Base-by-base conservation (phyloP, 2,113 vertebrate species). In the Bufo gargarizans region DNA sequence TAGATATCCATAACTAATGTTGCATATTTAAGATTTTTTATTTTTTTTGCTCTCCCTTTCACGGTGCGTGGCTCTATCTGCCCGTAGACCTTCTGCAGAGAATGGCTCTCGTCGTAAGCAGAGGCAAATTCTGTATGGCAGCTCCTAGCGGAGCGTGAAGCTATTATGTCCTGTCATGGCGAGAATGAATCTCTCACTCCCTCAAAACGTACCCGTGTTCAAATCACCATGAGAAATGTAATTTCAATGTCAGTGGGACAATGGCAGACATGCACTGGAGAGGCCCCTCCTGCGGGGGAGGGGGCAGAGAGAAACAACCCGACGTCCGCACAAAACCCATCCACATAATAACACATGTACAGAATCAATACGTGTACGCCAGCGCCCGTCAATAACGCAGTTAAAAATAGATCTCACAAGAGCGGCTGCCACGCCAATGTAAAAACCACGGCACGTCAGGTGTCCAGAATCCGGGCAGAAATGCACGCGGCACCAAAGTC, bases 141-240 rank as follows among this genome's bases (percentile, higher is more conserved):
- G 53, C 55, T 80, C 55, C 77, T 56, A 80, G 58, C 79, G 47
- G 79, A 82, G 58, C 79, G 79, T 61, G 33, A 82, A 82, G 53
- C 77, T 58, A 80, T 80, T 82, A 82, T 82, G 56, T 63, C 79
- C 79, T 45, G 56, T 82, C 79, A 82, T 82, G 56, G 79, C 9
- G 79, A 61, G 58, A 63, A 82, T 58, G 22, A 56, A 63, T 82
- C 56, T 82, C 79, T 82, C 45, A 63, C 80, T 63, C 56, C 58
- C 80, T 65, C 43, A 82, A 82, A 33, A 82, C 43, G 58, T 47
- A 67, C 47, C 61, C 63, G 11, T 83, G 82, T 83, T 83, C 63
- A 69, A n/a, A 69, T 83, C 82, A 65, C 82, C 82, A 83, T 83
- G 61, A 83, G 47, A 83, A 83, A 83, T 67, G 61, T 83, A 67